These are phyloP conservation scores for Drosophila nannoptera DNA, from an alignment of 1,140 invertebrate genomes.

Conservation along the genomic window DNA sequence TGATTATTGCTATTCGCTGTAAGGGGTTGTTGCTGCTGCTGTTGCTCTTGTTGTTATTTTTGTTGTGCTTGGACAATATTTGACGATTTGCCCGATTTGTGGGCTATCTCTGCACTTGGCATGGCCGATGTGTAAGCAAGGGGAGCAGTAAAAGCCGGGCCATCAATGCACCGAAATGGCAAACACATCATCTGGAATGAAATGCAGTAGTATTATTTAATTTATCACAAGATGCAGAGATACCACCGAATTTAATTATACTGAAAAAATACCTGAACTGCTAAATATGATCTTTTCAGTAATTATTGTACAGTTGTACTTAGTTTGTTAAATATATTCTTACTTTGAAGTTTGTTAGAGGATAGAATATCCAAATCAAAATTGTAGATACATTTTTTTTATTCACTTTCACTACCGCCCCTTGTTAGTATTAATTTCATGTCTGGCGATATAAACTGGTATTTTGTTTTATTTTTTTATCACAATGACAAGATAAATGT, in stretches of 20 bases:
- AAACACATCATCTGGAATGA: slow-evolving; percentile 48
- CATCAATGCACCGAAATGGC: slow-evolving; percentile 11
- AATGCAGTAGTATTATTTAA: too few species aligned
- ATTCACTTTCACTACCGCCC: slow-evolving; percentile 49
- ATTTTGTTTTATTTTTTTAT: slow-evolving; percentile 18
- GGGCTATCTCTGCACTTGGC: slow-evolving; percentile 66
- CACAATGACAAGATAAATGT: slow-evolving; percentile 21
- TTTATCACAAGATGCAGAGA: too few species aligned
- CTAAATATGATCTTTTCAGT: too few species aligned
- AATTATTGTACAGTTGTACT: too few species aligned
- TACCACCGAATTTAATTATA: too few species aligned
- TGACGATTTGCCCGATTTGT: slow-evolving; percentile 50
- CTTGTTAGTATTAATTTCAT: background rate
- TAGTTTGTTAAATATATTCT: too few species aligned
- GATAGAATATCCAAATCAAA: too few species aligned
- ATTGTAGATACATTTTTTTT: too few species aligned
- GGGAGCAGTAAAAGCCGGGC: slow-evolving; percentile 29
- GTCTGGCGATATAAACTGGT: slow-evolving; percentile 21
- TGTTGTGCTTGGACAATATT: slow-evolving; percentile 57
- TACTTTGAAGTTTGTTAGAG: too few species aligned
- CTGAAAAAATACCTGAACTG: too few species aligned
- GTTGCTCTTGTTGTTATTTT: slow-evolving; percentile 23
- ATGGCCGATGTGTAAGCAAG: slow-evolving; percentile 43
- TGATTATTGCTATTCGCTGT: slow-evolving; percentile 27
- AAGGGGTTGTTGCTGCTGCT: slow-evolving; percentile 48